Conservation (phyloP, 2,888 invertebrate genomes). For the Lycaena phlaeas region DNA sequence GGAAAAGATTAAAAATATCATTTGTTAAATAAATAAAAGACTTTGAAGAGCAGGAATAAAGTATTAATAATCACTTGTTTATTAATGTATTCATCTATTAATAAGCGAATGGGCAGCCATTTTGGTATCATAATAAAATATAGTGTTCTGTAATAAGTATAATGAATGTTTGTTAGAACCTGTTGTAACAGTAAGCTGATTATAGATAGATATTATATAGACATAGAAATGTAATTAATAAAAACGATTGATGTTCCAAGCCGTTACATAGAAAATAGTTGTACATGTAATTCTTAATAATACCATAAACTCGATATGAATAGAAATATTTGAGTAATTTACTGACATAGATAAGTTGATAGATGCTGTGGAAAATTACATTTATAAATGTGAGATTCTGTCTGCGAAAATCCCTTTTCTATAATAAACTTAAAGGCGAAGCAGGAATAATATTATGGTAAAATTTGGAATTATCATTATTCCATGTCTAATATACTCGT, state of each 20-base stretch:
- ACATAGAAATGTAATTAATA: background rate
- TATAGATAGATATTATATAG: background rate
- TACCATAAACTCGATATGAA: no score
- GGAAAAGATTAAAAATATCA: constrained; percentile 10
- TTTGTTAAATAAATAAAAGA: no score
- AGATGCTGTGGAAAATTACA: no score
- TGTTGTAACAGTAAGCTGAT: background rate
- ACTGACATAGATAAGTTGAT: no score
- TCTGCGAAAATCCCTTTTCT: no score
- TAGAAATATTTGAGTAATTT: no score
- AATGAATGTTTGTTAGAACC: background rate
- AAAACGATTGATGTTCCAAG: constrained; percentile 5
- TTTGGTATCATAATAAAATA: background rate
- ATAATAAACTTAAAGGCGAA: no score
- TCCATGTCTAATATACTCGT: no score
- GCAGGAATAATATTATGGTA: no score
- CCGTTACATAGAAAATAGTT: background rate
- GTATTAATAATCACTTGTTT: background rate
- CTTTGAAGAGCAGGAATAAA: constrained; percentile 21
- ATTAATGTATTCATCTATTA: background rate
- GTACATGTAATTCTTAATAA: no score
- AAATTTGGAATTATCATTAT: no score
- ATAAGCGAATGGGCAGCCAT: background rate
- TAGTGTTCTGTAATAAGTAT: background rate
- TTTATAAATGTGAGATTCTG: no score